Conservation (phyloP, 2,113 vertebrate genomes). For the Triplophysa dalaica region DNA sequence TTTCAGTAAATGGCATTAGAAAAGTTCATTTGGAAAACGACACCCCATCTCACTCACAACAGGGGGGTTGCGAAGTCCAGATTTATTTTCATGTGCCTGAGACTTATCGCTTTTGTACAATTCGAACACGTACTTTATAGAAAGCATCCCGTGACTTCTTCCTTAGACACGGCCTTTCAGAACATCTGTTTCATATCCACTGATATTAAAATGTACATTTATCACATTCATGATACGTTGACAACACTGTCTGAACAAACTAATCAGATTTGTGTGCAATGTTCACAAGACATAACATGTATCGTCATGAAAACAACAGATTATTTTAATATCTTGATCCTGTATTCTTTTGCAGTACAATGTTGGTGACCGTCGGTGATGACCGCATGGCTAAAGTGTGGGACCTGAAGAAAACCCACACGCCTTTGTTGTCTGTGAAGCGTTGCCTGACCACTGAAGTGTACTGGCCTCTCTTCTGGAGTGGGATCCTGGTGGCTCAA, state of each 20-base stretch:
- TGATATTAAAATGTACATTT: too few relatives aligned
- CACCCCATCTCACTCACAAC: conserved; percentile 12
- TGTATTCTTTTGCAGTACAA: conserved; percentile 70
- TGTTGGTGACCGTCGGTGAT: conserved; percentile 86
- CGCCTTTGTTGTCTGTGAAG: conserved; percentile 83
- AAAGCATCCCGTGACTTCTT: too few relatives aligned
- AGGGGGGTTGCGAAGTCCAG: neutral
- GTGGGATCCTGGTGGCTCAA: conserved; percentile 82
- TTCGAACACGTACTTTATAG: neutral
- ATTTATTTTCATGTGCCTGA: neutral
- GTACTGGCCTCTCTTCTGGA: conserved; percentile 85
- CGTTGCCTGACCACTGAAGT: conserved; percentile 86
- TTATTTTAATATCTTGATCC: neutral
- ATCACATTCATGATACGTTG: too few relatives aligned
- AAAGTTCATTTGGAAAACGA: conserved; percentile 43
- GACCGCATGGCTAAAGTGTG: conserved; percentile 92
- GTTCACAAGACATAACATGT: too few relatives aligned
- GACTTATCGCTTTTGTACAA: neutral
- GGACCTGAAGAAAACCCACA: conserved; percentile 81
- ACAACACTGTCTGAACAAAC: too few relatives aligned
- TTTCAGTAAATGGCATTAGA: conserved; percentile 12
- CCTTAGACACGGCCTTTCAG: too few relatives aligned
- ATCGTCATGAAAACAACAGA: neutral
- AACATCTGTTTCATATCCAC: too few relatives aligned
- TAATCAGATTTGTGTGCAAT: too few relatives aligned